Evolutionary conservation across 2,797 vertebrate genomes (phyloP), one percentile per base, ranked within the genome.

Genomic region (Phaenicophaeus curvirostris): DNA sequence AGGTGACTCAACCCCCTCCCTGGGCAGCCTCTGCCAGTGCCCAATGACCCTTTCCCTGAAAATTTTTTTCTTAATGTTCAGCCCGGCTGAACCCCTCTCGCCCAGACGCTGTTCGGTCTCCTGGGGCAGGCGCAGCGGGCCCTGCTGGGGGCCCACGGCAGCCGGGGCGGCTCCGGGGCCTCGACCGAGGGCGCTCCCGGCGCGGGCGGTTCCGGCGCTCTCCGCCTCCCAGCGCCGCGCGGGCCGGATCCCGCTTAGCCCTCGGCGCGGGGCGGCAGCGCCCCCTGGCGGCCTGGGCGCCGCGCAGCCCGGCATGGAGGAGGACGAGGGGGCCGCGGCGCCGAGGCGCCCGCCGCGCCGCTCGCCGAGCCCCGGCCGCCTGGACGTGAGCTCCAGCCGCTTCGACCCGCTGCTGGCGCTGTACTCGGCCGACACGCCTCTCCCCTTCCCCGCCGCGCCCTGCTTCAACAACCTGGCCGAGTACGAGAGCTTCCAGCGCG

Each of bases 391-490:
- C 77, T 99, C 99, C 1, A 98, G 98, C 51, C 97, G 94, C 61
- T 99, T 99, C 86, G 98, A 99, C 96, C 99, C 99, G 5, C 97
- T 99, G 46, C 65, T 98, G 90, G 99, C 99, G 15, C 91, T 99
- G 42, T 99, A 99, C 92, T 98, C 98, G 2, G 97, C 98, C 3
- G 44, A 93, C 6, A 97, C 98, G 28, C 95, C 96, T 41, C 97
- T 99, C 23, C 99, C 99, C 8, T 99, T 97, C 71, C 99, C 99
- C 4, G 97, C 98, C 77, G 97, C 98, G 21, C 98, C 98, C 53
- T 98, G 98, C 95, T 99, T 99, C 87, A 99, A 99, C 97, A 99
- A 99, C 94, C 96, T 99, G 73, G 98, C 99, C 0, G 98, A 98
- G 68, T 99, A 99, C 87, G 99, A 99, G 97, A 98, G 98, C 96